Evolutionary conservation across 1,140 invertebrate genomes (phyloP).

Genomic region (Globodera ellingtonae): DNA sequence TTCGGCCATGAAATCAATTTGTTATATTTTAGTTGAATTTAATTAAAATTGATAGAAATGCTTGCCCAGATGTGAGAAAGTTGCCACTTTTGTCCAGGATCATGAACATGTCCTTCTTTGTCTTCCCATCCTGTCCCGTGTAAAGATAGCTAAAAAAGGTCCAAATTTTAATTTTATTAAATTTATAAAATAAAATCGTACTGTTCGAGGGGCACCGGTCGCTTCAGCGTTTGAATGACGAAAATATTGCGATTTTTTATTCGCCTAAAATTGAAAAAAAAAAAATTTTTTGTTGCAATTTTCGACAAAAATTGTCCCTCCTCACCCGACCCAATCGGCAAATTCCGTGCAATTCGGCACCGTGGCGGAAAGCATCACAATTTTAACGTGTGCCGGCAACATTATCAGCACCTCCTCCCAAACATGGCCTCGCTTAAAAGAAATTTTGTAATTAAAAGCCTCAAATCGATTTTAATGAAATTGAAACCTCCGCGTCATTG

Average conservation of each 20-base stretch:
- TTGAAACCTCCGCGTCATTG: constrained; percentile 80
- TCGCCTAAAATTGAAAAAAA: constrained; percentile 36
- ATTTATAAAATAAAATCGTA: constrained; percentile 63
- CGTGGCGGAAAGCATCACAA: constrained; percentile 95
- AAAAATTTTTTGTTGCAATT: background rate
- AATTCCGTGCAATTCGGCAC: constrained; percentile 95
- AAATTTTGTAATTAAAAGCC: no score
- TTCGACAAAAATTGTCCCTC: constrained; percentile 25
- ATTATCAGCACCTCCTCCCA: constrained; percentile 99
- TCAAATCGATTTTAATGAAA: background rate
- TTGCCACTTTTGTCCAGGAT: constrained; percentile 79
- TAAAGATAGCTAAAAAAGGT: constrained; percentile 68
- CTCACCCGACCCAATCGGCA: constrained; percentile 90
- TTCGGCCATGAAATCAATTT: background rate
- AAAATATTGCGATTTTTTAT: constrained; percentile 79
- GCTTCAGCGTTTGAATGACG: constrained; percentile 87
- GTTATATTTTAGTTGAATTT: no score
- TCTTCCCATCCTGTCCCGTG: constrained; percentile 80
- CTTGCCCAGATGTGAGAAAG: constrained; percentile 67
- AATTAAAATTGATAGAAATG: constrained; percentile 25
- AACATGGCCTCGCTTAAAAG: constrained; percentile 81
- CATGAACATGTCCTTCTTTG: constrained; percentile 79
- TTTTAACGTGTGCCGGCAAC: constrained; percentile 86
- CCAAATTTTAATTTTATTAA: background rate
- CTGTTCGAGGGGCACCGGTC: constrained; percentile 93